Evolutionary conservation across 2,888 invertebrate species (phyloP).

Genomic region (Parascotia fuliginaria): DNA sequence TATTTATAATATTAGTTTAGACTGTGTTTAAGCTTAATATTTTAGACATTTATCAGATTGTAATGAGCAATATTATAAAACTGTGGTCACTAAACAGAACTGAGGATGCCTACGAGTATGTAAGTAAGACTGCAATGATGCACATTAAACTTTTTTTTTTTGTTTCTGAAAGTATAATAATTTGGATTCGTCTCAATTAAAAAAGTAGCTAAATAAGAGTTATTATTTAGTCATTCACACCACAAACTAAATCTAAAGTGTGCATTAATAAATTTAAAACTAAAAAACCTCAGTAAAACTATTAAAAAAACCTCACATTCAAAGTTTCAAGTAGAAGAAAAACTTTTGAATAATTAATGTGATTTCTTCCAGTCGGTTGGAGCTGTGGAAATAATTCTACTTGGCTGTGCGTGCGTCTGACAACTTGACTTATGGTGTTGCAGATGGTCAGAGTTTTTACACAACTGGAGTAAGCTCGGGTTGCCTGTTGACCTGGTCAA

Average conservation of each 20-base stretch:
- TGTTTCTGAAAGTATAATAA: no score
- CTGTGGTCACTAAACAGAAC: no score
- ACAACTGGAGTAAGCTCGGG: slow-evolving; percentile 1
- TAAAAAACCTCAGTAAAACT: neutral
- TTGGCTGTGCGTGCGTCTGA: slow-evolving; percentile 3
- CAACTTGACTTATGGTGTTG: slow-evolving; percentile 22
- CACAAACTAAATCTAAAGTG: neutral
- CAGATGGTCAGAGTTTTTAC: slow-evolving; percentile 1
- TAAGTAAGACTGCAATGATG: no score
- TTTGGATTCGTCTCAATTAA: no score
- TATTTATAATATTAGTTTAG: no score
- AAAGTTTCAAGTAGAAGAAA: slow-evolving; percentile 4
- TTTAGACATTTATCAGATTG: no score
- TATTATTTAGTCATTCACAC: no score
- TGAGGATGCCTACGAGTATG: no score
- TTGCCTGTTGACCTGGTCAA: neutral
- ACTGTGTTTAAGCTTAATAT: no score
- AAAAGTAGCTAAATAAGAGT: no score
- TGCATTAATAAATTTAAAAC: neutral
- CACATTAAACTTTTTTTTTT: no score
- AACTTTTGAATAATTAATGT: slow-evolving; percentile 12
- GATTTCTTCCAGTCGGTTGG: slow-evolving; percentile 6
- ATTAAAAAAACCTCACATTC: neutral
- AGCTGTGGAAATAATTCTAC: slow-evolving; percentile 1
- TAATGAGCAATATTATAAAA: no score